phyloP scores from a whole-genome alignment of 2,797 vertebrate species.

The Falco berigora region DNA sequence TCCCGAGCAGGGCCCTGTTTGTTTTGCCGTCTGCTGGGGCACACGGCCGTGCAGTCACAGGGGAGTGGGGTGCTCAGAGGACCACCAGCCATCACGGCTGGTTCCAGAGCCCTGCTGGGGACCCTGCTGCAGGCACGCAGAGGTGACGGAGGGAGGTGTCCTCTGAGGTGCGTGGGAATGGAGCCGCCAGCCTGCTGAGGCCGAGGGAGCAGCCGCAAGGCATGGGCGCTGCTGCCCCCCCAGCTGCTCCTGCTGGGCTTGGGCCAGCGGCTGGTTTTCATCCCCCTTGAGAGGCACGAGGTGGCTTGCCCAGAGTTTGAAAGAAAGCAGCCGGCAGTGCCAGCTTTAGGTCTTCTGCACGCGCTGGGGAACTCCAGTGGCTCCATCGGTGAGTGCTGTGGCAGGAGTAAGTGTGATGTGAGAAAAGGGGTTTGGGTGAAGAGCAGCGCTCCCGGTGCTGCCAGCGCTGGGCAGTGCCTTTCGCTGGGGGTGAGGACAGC shows the following conservation, averaged over 20 bases:
- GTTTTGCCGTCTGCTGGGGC: rapidly evolving
- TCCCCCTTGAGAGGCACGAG: not conserved
- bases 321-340: not conserved
- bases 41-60: rapidly evolving
- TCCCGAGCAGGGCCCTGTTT: not conserved
- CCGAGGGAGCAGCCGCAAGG: not conserved
- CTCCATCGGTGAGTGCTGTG: not conserved
- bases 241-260: not conserved
- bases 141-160: not conserved
- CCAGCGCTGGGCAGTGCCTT: not conserved
- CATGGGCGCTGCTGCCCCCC: not conserved
- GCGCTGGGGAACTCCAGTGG: not conserved
- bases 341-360: not conserved
- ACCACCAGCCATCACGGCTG: rapidly evolving
- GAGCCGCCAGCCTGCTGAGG: not conserved
- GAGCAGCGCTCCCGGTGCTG: not conserved
- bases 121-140: not conserved
- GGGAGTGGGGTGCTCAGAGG: not conserved
- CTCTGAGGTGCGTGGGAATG: not conserved
- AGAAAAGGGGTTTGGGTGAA: not conserved
- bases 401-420: not conserved
- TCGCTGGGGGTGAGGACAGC: not conserved
- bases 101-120: not conserved
- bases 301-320: not conserved
- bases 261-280: not conserved